Percentiles rank a stretch among this genome's conserved stretches.
These are phyloP conservation scores for Limanda limanda DNA, from an alignment of 2,113 vertebrate genomes.

Conservation along the genomic window DNA sequence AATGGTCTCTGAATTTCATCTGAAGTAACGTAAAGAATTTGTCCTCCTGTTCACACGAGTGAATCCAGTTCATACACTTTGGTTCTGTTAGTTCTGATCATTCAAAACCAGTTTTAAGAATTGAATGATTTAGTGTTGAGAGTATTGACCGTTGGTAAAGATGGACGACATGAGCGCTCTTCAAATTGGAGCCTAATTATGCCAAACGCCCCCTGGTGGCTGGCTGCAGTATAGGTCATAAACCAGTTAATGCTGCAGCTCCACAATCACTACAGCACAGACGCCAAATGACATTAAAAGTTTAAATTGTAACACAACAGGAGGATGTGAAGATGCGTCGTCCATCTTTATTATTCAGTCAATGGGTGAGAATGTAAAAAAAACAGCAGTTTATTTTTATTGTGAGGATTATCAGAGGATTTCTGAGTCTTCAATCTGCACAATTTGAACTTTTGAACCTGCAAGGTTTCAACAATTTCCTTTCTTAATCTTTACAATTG, in stretches of 20 bases:
- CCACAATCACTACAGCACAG: too few species aligned
- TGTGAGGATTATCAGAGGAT: background rate
- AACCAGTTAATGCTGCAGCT: too few species aligned
- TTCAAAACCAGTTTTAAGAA: background rate
- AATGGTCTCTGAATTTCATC: background rate
- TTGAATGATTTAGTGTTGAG: background rate
- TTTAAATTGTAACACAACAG: too few species aligned
- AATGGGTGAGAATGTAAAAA: background rate
- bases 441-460: background rate
- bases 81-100: constrained; percentile 5
- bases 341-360: background rate
- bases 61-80: constrained; percentile 38
- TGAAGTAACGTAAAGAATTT: background rate
- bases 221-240: background rate
- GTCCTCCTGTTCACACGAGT: constrained; percentile 35
- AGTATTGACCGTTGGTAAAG: background rate
- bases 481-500: background rate
- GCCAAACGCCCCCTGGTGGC: background rate
- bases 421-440: constrained; percentile 35
- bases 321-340: background rate
- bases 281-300: too few species aligned
- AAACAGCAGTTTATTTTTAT: background rate
- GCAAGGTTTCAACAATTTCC: background rate
- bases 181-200: background rate
- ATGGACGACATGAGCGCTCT: background rate